Evolutionary conservation across 2,113 vertebrate species (phyloP), one percentile per base, ranked within the genome.

Genomic region (Forbesichthys agassizii): DNA sequence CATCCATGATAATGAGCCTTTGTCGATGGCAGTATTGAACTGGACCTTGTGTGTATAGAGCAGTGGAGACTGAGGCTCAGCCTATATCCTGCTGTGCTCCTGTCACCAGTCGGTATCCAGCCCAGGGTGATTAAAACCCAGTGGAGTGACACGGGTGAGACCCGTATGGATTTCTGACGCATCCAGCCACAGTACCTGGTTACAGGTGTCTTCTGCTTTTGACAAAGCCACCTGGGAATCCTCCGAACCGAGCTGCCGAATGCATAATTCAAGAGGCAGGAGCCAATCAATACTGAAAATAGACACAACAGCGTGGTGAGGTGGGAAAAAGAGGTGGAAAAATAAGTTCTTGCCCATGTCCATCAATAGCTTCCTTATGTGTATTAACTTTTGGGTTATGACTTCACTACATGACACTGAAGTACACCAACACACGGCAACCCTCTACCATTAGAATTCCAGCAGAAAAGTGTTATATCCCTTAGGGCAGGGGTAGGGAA

Each of bases 231-330:
- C 80, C 71, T 79, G 86, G 83, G 88, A 82, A 69, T 69, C 55
- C 82, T 79, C 70, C 20, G 54, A 86, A 82, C 71, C 52, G 68
- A 69, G 66, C 84, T 78, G 84, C 71, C 79, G 80, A 87, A 89
- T 91, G 74, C 86, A 91, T 91, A 88, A 90, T 91, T 89, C 81
- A 89, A 78, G 68, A 90, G 79, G 75, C 66, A 69, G 83, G 67
- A 75, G 75, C 68, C 82, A 75, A 91, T 90, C 88, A 85, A 91
- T 90, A 90, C 73, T 68, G 63, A 84, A 73, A 84, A 85, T 69
- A 74, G 72, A 75, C 85, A 73, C 57, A 62, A 77, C 61, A 61
- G 59, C 49, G 20, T 53, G 33, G 53, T 2, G 12, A 48, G 59
- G 49, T 58, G 47, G 59, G 47, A 64, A 51, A 58, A 4, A 57